Conservation (phyloP, 2,797 vertebrate species). For the Ambastaia sidthimunki region DNA sequence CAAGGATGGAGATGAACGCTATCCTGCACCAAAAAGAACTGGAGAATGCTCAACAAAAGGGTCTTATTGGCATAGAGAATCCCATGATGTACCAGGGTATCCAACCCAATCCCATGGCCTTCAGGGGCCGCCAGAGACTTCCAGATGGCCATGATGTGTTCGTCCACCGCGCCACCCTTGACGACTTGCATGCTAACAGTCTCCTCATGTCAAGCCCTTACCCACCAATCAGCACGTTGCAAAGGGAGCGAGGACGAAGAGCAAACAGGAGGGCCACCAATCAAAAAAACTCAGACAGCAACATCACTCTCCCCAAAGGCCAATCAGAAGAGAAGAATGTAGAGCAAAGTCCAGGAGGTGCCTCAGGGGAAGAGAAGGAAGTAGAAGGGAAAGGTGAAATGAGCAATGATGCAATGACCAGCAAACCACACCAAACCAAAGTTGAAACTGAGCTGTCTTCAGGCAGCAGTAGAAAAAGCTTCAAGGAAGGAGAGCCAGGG, state of each 20-base stretch:
- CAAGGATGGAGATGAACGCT: constrained; percentile 94
- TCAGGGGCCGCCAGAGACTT: constrained; percentile 82
- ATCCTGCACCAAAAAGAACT: constrained; percentile 93
- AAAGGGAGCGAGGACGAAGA: constrained; percentile 85
- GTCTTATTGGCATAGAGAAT: constrained; percentile 82
- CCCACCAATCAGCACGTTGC: constrained; percentile 82
- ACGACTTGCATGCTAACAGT: constrained; percentile 85
- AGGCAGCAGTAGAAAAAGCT: constrained; percentile 70
- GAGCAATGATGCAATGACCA: constrained; percentile 71
- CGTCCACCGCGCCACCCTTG: constrained; percentile 82
- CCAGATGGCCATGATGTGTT: constrained; percentile 86
- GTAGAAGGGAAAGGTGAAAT: constrained; percentile 79
- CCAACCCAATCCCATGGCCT: constrained; percentile 78
- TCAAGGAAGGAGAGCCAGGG: constrained; percentile 77
- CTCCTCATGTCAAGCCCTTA: constrained; percentile 86
- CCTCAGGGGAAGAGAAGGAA: constrained; percentile 84
- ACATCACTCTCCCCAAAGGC: constrained; percentile 72
- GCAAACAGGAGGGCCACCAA: constrained; percentile 78
- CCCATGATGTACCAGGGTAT: constrained; percentile 82
- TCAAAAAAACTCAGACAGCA: constrained; percentile 81
- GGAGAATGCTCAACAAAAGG: constrained; percentile 89
- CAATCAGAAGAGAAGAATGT: constrained; percentile 81
- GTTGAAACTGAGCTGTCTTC: constrained; percentile 71
- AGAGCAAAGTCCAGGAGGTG: constrained; percentile 73
- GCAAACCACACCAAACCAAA: constrained; percentile 79